A percentile compares a stretch with the other conserved stretches of the same genome.
Evolutionary conservation across 30 jellyfish, hydroid and myxozoan genomes (phyloP).

Genomic region (Turritopsis dohrnii): DNA sequence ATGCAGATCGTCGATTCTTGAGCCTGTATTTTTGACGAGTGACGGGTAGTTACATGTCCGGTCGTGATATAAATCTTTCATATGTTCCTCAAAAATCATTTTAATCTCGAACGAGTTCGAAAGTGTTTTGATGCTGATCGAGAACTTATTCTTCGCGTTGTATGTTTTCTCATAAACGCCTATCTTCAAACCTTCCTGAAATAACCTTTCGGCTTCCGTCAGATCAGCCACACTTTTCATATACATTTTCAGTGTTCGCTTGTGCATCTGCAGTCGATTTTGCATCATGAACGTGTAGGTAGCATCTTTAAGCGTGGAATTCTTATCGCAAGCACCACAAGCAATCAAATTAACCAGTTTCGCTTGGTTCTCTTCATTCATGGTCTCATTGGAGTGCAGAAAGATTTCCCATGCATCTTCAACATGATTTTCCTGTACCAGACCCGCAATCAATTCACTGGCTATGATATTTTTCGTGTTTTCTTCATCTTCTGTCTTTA

Average conservation of each 20-base stretch:
- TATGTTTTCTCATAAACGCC: not conserved
- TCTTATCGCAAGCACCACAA: not conserved
- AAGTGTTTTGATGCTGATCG: not conserved
- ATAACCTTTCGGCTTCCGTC: not conserved
- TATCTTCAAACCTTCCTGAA: not conserved
- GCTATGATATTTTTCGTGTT: not conserved
- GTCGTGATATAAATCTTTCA: not conserved
- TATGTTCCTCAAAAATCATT: conserved; percentile 4
- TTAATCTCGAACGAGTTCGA: not conserved
- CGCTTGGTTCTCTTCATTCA: not conserved
- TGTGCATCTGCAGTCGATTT: not conserved
- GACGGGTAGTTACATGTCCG: not conserved
- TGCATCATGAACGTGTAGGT: not conserved
- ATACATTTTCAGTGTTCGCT: not conserved
- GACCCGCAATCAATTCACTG: not conserved
- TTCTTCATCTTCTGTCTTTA: not conserved
- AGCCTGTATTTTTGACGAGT: not conserved
- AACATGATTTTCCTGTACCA: not conserved
- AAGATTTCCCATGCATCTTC: conserved; percentile 6
- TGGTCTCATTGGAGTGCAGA: not conserved
- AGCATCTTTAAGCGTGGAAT: not conserved
- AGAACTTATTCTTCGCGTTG: not conserved
- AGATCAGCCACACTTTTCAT: conserved; percentile 13
- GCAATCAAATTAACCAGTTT: not conserved
- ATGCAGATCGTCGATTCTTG: not conserved